Percentiles rank a stretch among this genome's conserved stretches.
phyloP scores from a whole-genome alignment of 2,888 invertebrate genomes.

The Ophioninae sp. region DNA sequence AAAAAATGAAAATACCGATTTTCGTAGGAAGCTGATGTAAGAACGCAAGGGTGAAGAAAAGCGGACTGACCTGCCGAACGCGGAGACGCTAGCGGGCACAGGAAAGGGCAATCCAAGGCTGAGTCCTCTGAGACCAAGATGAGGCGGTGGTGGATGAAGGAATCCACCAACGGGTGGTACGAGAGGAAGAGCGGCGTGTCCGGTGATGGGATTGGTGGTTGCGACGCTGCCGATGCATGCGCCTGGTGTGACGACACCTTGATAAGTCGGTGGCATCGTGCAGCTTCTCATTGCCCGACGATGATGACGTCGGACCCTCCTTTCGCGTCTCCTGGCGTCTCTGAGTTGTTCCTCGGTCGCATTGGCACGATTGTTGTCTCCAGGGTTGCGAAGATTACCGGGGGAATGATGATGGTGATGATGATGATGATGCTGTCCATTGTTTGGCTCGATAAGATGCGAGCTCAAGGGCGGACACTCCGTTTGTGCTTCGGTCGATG shows the following conservation, averaged over 20 bases:
- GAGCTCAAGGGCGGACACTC: constrained; percentile 66
- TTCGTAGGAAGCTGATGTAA: no score
- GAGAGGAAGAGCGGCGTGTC: constrained; percentile 68
- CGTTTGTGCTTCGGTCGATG: constrained; percentile 79
- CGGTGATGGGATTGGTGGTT: constrained; percentile 64
- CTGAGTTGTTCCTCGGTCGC: constrained; percentile 71
- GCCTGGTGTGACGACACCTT: constrained; percentile 63
- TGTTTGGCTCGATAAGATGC: constrained; percentile 50
- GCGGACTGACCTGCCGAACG: constrained; percentile 77
- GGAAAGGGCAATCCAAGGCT: constrained; percentile 79
- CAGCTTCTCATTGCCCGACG: constrained; percentile 76
- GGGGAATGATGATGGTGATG: constrained; percentile 50
- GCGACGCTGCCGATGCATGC: constrained; percentile 61
- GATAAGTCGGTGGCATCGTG: constrained; percentile 77
- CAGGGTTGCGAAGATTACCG: background rate
- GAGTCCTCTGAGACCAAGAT: constrained; percentile 78
- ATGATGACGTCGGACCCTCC: constrained; percentile 75
- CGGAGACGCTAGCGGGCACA: constrained; percentile 78
- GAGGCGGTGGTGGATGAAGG: constrained; percentile 78
- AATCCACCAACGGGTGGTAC: constrained; percentile 75
- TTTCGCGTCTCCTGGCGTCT: constrained; percentile 76
- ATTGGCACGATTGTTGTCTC: constrained; percentile 12
- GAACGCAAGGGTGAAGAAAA: no score
- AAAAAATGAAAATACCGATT: no score
- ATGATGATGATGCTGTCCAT: constrained; percentile 38